Evolutionary conservation across 2,797 vertebrate species (phyloP).

Genomic region (Hylomyscus alleni): DNA sequence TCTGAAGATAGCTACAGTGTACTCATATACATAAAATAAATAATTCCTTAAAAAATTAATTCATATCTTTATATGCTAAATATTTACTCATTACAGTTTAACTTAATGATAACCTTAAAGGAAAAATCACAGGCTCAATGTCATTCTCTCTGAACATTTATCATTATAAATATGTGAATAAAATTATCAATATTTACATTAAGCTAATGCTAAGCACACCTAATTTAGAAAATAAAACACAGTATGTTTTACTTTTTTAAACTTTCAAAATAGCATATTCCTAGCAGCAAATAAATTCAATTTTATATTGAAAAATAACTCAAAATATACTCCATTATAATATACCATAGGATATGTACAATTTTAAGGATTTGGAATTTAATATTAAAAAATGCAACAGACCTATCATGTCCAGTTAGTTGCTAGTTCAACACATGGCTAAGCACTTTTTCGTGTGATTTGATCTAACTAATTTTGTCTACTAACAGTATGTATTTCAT

Average conservation of each 20-base stretch:
- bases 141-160: constrained; percentile 52
- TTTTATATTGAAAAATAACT: constrained; percentile 47
- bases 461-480: constrained; percentile 59
- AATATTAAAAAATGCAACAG: constrained; percentile 37
- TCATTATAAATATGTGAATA: constrained; percentile 47
- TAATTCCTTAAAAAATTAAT: neutral
- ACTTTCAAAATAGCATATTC: constrained; percentile 46
- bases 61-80: constrained; percentile 27
- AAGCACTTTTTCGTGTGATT: constrained; percentile 48
- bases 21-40: neutral
- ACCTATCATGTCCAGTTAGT: neutral
- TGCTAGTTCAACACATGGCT: constrained; percentile 62
- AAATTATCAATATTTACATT: constrained; percentile 27
- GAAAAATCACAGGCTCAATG: neutral
- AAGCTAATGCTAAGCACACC: constrained; percentile 39
- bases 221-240: constrained; percentile 52
- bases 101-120: neutral
- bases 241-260: neutral
- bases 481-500: constrained; percentile 34
- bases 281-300: constrained; percentile 49
- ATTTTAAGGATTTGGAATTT: constrained; percentile 43
- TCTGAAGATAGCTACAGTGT: neutral
- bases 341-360: neutral
- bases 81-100: constrained; percentile 45
- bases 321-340: constrained; percentile 49